Evolutionary conservation across 1,140 invertebrate genomes (phyloP).

Genomic region (Sarcophaga peregrina): DNA sequence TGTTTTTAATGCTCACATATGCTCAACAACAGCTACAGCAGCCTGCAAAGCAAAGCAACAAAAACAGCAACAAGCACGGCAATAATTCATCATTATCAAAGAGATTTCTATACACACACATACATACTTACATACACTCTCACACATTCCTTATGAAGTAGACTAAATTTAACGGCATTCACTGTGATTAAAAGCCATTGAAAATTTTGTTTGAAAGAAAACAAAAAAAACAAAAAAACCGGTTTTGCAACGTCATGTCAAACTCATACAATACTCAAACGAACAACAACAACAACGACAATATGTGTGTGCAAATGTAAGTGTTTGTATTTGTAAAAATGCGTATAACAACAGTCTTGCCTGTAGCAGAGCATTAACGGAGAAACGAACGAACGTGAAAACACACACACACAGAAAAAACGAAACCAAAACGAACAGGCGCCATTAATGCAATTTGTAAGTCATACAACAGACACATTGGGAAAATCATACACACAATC

Average conservation of each 20-base stretch:
- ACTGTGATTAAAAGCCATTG: neutral
- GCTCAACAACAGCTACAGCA: neutral
- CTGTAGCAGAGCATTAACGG: too few relatives aligned
- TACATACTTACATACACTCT: neutral
- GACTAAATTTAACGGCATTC: constrained; percentile 8
- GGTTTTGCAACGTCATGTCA: constrained; percentile 15
- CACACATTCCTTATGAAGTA: neutral
- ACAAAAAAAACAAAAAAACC: neutral
- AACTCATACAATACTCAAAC: neutral
- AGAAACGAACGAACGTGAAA: neutral
- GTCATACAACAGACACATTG: neutral
- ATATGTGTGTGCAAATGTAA: too few relatives aligned
- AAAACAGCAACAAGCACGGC: neutral
- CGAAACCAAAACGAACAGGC: neutral
- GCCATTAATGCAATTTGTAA: constrained; percentile 27
- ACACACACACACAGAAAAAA: too few relatives aligned
- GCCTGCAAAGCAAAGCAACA: neutral
- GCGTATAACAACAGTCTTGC: too few relatives aligned
- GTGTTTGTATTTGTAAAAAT: neutral
- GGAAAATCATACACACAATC: neutral
- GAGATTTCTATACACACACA: neutral
- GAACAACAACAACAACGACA: too few relatives aligned
- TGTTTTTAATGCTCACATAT: constrained; percentile 37
- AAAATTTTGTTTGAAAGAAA: neutral
- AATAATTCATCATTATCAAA: neutral